Evolutionary conservation across 2,888 invertebrate species (phyloP).

Genomic region (Caenorhabditis sp.): DNA sequence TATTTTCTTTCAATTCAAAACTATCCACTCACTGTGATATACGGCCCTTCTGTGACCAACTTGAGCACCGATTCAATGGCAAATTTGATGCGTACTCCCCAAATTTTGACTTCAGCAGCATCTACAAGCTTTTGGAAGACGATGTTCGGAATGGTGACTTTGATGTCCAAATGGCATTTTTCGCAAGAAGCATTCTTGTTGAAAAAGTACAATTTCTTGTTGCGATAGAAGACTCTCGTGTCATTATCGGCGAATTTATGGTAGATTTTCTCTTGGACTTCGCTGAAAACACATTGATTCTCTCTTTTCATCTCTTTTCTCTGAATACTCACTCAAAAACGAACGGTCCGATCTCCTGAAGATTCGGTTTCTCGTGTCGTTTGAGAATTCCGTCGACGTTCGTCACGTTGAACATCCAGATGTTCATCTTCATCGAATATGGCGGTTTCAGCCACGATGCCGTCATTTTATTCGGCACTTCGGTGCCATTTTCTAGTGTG

Average conservation of each 20-base stretch:
- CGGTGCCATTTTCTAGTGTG: slow-evolving; percentile 74
- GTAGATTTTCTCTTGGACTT: slow-evolving; percentile 73
- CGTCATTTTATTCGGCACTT: slow-evolving; percentile 75
- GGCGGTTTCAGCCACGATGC: slow-evolving; percentile 76
- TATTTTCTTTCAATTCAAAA: too few relatives aligned
- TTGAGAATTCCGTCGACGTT: slow-evolving; percentile 62
- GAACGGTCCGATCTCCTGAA: slow-evolving; percentile 71
- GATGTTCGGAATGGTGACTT: slow-evolving; percentile 78
- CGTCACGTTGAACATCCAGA: slow-evolving; percentile 73
- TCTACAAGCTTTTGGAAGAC: slow-evolving; percentile 81
- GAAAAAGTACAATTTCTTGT: slow-evolving; percentile 75
- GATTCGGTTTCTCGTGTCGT: slow-evolving; percentile 66
- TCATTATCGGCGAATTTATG: slow-evolving; percentile 71
- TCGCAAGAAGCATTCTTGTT: slow-evolving; percentile 72
- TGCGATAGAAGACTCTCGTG: slow-evolving; percentile 77
- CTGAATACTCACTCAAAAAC: slow-evolving; percentile 68
- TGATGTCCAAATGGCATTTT: slow-evolving; percentile 69
- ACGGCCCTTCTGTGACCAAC: slow-evolving; percentile 53
- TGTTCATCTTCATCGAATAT: slow-evolving; percentile 75
- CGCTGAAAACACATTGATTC: too few relatives aligned
- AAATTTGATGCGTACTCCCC: slow-evolving; percentile 40
- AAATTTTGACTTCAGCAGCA: slow-evolving; percentile 50
- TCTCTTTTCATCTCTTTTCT: background rate
- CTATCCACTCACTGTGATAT: slow-evolving; percentile 45
- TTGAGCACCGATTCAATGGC: slow-evolving; percentile 68